Evolutionary conservation across 1,140 invertebrate species (phyloP).

Genomic region (Ceratina japonica): DNA sequence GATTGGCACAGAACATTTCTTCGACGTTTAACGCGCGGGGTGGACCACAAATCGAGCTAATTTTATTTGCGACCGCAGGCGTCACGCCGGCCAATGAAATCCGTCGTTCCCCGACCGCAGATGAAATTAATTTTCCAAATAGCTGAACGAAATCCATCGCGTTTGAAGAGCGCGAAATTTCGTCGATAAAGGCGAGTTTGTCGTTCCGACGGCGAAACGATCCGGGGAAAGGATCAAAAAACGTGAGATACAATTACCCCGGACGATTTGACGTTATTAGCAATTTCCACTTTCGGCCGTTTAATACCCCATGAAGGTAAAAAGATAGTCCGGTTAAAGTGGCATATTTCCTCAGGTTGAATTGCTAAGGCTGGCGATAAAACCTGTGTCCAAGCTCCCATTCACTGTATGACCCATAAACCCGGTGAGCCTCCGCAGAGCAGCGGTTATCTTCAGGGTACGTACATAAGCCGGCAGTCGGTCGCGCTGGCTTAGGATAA

Average conservation of each 20-base stretch:
- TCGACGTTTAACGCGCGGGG: not conserved
- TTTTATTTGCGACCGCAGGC: constrained; percentile 18
- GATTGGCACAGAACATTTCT: not conserved
- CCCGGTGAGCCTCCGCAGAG: constrained; percentile 47
- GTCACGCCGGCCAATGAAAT: constrained; percentile 7
- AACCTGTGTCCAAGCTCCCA: constrained; percentile 54
- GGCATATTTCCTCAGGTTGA: constrained; percentile 25
- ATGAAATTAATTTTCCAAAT: constrained; percentile 22
- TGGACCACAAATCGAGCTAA: constrained; percentile 9
- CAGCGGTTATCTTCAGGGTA: constrained; percentile 41
- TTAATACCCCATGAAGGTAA: constrained; percentile 38
- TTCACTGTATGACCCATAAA: constrained; percentile 64
- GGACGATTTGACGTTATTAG: constrained; percentile 25
- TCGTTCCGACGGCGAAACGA: too few species aligned
- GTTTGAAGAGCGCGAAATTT: not conserved
- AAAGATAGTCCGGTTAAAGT: constrained; percentile 22
- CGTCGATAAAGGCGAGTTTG: not conserved
- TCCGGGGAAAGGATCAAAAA: not conserved
- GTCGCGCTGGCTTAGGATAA: constrained; percentile 24
- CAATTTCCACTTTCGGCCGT: constrained; percentile 21
- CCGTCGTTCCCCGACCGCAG: not conserved
- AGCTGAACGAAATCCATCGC: not conserved
- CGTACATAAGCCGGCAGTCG: constrained; percentile 20
- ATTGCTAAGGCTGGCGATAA: constrained; percentile 44
- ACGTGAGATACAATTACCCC: not conserved